Conservation (phyloP, 1,140 invertebrate genomes). For the Rhagoletis pomonella region DNA sequence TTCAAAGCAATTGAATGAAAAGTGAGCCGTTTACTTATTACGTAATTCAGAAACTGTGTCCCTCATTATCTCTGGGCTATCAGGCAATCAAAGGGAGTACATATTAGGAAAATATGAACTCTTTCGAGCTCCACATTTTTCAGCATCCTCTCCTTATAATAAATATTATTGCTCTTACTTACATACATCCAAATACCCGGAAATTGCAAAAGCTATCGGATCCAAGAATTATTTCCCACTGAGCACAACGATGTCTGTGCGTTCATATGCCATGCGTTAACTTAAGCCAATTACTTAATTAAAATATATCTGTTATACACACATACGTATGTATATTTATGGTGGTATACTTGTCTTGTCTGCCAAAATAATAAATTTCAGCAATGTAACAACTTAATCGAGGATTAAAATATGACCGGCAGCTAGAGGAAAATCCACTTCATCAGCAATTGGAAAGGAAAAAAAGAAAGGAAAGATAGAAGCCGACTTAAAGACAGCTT, state of each 20-base stretch:
- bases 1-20: too few species aligned
- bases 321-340: background rate
- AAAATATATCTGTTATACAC: conserved; percentile 1
- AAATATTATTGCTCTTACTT: too few species aligned
- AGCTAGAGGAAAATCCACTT: conserved; percentile 38
- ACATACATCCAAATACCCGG: too few species aligned
- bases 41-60: too few species aligned
- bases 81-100: too few species aligned
- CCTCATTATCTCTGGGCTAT: too few species aligned
- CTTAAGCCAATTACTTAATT: conserved; percentile 48
- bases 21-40: too few species aligned
- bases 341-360: background rate
- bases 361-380: conserved; percentile 48
- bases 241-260: background rate
- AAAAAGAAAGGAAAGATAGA: background rate
- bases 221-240: too few species aligned
- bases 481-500: conserved; percentile 21
- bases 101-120: too few species aligned
- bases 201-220: too few species aligned
- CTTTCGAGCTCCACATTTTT: too few species aligned
- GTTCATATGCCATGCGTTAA: background rate
- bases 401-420: conserved; percentile 49
- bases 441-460: background rate
- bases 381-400: conserved; percentile 52
- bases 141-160: too few species aligned